Percentiles rank a stretch among this genome's conserved stretches.
phyloP scores from a whole-genome alignment of 1,140 invertebrate genomes.

The Harlomillsia oculata region DNA sequence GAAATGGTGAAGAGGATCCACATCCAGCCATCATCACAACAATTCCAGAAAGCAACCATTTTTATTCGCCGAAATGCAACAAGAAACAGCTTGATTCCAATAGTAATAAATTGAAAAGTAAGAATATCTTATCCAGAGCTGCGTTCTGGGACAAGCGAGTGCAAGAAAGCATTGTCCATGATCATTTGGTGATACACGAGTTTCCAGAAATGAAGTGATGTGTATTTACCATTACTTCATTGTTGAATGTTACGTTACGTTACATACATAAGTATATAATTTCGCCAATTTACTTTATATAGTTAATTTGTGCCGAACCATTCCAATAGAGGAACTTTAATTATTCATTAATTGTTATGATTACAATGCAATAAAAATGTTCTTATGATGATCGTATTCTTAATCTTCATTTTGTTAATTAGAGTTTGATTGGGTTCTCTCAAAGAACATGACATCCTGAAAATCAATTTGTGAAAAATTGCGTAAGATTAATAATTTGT shows the following conservation, averaged over 20 bases:
- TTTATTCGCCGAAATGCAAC: background rate
- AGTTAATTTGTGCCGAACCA: no score
- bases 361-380: no score
- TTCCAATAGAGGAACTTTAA: no score
- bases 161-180: constrained; percentile 31
- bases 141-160: constrained; percentile 37
- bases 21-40: no score
- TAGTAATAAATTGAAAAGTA: constrained; percentile 30
- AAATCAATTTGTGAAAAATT: background rate
- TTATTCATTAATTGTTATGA: no score
- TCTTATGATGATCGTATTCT: no score
- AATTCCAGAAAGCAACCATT: background rate
- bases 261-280: no score
- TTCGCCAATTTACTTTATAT: no score
- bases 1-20: no score
- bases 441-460: constrained; percentile 6
- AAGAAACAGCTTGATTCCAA: constrained; percentile 30
- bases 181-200: constrained; percentile 33
- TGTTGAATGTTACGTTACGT: no score
- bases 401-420: background rate
- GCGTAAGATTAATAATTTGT: background rate
- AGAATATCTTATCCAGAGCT: constrained; percentile 33
- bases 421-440: background rate
- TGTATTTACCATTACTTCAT: no score
- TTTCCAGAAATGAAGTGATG: constrained; percentile 30